These are phyloP conservation scores for Margarornis squamiger DNA, from an alignment of 2,797 vertebrate genomes.

Conservation along the genomic window DNA sequence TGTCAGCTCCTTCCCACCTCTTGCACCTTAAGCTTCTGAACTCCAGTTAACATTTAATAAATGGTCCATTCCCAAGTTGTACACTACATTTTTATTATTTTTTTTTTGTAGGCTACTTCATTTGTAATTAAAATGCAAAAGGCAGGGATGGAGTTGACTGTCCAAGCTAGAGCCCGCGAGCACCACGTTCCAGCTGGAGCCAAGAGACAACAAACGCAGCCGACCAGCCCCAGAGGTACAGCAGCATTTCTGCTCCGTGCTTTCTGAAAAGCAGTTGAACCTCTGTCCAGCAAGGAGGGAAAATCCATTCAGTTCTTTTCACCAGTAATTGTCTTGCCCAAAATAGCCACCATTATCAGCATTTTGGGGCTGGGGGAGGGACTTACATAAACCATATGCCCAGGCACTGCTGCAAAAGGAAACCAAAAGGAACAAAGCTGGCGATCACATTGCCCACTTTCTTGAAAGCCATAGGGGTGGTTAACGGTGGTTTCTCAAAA, in stretches of 20 bases:
- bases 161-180: neutral
- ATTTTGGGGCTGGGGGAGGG: slow-evolving; percentile 21
- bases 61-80: neutral
- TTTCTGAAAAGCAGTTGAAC: slow-evolving; percentile 55
- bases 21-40: neutral
- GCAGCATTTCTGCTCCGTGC: slow-evolving; percentile 35
- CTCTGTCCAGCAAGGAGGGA: neutral
- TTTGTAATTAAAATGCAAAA: slow-evolving; percentile 60
- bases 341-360: slow-evolving; percentile 31
- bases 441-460: neutral
- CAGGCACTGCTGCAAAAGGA: neutral
- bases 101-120: slow-evolving; percentile 23
- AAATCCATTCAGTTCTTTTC: slow-evolving; percentile 38
- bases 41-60: neutral
- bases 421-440: slow-evolving; percentile 54
- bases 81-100: neutral
- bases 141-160: slow-evolving; percentile 30
- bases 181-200: slow-evolving; percentile 1
- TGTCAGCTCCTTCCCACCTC: neutral
- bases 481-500: neutral
- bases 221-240: neutral
- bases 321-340: slow-evolving; percentile 14
- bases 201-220: slow-evolving; percentile 12
- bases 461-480: neutral
- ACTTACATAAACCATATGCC: neutral